phyloP scores from a whole-genome alignment of 2,888 invertebrate species.

The Myopa tessellatipennis region DNA sequence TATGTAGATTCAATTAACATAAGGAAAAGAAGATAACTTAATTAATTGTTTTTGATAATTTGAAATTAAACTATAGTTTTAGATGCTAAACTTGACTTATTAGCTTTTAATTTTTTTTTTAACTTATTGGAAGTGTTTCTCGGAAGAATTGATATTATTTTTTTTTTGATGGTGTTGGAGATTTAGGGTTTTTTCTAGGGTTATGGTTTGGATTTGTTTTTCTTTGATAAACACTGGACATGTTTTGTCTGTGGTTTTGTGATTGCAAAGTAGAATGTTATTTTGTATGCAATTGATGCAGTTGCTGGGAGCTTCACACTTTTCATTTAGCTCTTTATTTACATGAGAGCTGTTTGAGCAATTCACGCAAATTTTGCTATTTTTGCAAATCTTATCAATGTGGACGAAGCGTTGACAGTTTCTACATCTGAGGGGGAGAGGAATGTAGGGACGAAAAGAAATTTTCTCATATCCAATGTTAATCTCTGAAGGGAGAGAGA shows the following conservation, averaged over 20 bases:
- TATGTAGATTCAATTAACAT: not conserved
- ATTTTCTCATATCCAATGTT: conserved; percentile 3
- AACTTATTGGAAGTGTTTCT: too few species aligned
- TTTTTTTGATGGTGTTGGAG: too few species aligned
- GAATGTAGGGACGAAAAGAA: conserved; percentile 11
- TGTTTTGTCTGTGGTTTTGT: too few species aligned
- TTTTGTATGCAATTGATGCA: too few species aligned
- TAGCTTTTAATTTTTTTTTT: too few species aligned
- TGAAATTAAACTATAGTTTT: too few species aligned
- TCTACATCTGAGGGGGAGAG: conserved; percentile 14
- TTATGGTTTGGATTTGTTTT: conserved; percentile 13
- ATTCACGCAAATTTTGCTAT: conserved; percentile 6
- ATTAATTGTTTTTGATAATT: too few species aligned
- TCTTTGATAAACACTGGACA: not conserved
- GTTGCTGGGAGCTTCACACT: too few species aligned
- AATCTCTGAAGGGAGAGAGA: conserved; percentile 3
- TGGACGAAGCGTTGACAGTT: conserved; percentile 4
- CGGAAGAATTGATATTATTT: too few species aligned
- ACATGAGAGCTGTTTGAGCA: not conserved
- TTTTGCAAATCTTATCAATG: conserved; percentile 10
- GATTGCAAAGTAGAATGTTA: too few species aligned
- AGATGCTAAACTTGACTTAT: too few species aligned
- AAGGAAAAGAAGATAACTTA: not conserved
- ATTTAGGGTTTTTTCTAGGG: conserved; percentile 9
- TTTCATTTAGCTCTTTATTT: too few species aligned